Conservation (phyloP, 2,113 vertebrate genomes). For the Ameiurus melas region DNA sequence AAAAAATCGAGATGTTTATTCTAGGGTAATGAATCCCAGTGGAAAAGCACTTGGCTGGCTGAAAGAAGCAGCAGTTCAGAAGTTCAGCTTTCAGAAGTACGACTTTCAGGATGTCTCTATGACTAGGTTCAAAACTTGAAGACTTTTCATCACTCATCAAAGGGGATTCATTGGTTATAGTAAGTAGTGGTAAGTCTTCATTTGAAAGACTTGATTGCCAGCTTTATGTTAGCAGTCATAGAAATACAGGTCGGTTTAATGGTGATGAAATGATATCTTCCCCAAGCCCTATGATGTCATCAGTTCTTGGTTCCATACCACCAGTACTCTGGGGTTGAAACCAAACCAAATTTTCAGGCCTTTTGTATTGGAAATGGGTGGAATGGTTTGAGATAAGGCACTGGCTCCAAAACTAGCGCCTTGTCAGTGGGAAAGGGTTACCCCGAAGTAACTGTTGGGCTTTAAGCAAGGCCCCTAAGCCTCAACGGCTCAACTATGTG, state of each 20-base stretch:
- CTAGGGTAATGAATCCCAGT: conserved; percentile 11
- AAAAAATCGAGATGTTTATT: conserved; percentile 22
- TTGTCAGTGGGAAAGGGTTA: not conserved
- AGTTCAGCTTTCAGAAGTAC: conserved; percentile 6
- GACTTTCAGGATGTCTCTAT: not conserved
- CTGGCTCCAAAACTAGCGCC: not conserved
- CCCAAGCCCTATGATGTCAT: not conserved
- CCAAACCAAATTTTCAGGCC: not conserved
- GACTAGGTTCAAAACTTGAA: conserved; percentile 1
- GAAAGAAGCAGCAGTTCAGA: conserved; percentile 13
- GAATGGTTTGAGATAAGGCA: not conserved
- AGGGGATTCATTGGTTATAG: not conserved
- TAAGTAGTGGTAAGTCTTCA: not conserved
- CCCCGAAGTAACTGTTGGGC: not conserved
- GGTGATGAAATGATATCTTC: not conserved
- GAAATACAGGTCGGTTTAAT: not conserved
- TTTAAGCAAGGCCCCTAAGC: not conserved
- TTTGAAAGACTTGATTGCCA: not conserved
- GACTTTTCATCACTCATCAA: not conserved
- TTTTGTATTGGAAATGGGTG: not conserved
- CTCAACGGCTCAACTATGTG: not conserved
- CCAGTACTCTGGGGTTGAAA: not conserved
- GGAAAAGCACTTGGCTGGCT: conserved; percentile 7
- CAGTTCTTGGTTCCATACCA: not conserved
- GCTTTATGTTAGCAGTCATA: not conserved